phyloP scores from a whole-genome alignment of 2,888 invertebrate species.

The Clanis bilineata region DNA sequence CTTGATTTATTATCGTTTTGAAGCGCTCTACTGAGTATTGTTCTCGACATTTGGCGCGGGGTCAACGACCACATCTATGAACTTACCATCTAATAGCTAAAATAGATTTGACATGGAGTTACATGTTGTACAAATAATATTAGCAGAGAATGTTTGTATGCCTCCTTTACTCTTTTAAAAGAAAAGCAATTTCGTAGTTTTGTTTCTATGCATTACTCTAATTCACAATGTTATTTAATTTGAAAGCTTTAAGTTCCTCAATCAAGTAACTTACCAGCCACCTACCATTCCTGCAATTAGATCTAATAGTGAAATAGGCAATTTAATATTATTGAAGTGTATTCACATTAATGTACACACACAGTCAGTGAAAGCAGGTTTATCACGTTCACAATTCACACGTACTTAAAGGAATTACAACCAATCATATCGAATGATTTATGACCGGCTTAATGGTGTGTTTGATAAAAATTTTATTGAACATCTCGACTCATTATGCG shows the following conservation, averaged over 20 bases:
- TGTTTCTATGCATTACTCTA: neutral
- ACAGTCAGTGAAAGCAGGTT: slow-evolving; percentile 2
- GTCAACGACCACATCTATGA: slow-evolving; percentile 66
- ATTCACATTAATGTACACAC: neutral
- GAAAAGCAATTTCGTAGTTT: neutral
- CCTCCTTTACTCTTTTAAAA: neutral
- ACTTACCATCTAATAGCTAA: slow-evolving; percentile 53
- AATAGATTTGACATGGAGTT: slow-evolving; percentile 43
- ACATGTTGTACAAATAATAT: slow-evolving; percentile 20
- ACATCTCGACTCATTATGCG: slow-evolving; percentile 1
- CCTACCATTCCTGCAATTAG: neutral
- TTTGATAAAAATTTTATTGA: slow-evolving; percentile 2
- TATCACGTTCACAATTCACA: slow-evolving; percentile 12
- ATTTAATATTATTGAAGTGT: neutral
- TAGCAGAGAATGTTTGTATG: neutral
- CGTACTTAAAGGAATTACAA: slow-evolving; percentile 7
- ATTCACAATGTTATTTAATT: neutral
- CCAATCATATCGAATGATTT: slow-evolving; percentile 11
- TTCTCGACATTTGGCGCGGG: slow-evolving; percentile 71
- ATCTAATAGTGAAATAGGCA: neutral
- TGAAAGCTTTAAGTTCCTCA: neutral
- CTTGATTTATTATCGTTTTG: slow-evolving; percentile 50
- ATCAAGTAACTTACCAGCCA: neutral
- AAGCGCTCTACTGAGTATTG: slow-evolving; percentile 66
- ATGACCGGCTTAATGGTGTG: neutral